Percentiles rank a stretch among this genome's conserved stretches.
Conservation (phyloP, 2,797 vertebrate species). For the Sitta carolinensis region DNA sequence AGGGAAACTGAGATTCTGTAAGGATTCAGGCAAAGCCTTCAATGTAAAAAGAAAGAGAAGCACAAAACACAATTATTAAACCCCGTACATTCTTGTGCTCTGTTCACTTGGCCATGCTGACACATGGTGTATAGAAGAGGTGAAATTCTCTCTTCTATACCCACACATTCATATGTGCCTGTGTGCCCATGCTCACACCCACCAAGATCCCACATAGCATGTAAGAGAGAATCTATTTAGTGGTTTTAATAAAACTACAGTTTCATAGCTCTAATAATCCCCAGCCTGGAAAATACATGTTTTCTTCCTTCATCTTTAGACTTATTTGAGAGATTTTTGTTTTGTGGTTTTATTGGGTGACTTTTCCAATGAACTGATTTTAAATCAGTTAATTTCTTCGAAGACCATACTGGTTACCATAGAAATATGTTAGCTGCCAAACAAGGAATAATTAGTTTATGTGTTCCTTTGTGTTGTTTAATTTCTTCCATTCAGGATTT, state of each 20-base stretch:
- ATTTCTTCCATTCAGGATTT: slow-evolving; percentile 74
- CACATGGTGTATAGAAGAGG: background rate
- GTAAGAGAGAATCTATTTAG: background rate
- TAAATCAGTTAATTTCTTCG: slow-evolving; percentile 12
- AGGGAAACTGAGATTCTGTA: background rate
- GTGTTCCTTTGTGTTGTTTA: slow-evolving; percentile 68
- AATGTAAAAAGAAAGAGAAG: background rate
- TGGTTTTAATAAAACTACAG: slow-evolving; percentile 45
- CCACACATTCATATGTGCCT: background rate
- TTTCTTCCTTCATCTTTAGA: slow-evolving; percentile 28
- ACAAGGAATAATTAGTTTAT: slow-evolving; percentile 69
- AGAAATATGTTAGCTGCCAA: slow-evolving; percentile 61
- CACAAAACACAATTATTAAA: background rate
- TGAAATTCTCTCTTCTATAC: background rate
- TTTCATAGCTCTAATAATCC: slow-evolving; percentile 14
- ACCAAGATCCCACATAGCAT: background rate
- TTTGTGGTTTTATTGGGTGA: slow-evolving; percentile 54
- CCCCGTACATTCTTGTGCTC: background rate
- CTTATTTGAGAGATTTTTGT: slow-evolving; percentile 34
- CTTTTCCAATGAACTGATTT: slow-evolving; percentile 46
- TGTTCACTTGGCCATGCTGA: background rate
- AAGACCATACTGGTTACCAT: slow-evolving; percentile 51
- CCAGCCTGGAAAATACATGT: slow-evolving; percentile 23
- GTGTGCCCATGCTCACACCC: background rate
- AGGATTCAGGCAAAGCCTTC: background rate